phyloP scores from a whole-genome alignment of 2,113 vertebrate genomes.

The Brachyistius frenatus region DNA sequence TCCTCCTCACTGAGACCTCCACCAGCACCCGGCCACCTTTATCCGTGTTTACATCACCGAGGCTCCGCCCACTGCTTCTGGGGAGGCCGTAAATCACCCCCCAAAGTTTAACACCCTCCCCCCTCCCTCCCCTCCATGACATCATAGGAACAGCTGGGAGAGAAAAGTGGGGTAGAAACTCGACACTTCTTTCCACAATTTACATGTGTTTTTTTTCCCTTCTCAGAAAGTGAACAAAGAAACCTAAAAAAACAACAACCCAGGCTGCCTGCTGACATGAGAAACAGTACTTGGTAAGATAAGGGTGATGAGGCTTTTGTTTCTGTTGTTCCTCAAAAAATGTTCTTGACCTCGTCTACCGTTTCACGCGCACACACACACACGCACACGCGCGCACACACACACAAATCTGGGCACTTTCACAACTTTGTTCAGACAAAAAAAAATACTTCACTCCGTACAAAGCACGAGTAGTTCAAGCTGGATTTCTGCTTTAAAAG shows the following conservation, averaged over 20 bases:
- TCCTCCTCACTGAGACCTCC: conserved; percentile 44
- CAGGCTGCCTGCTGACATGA: conserved; percentile 5
- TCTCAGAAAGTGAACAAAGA: conserved; percentile 7
- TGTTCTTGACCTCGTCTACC: background rate
- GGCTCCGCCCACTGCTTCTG: conserved; percentile 22
- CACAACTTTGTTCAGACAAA: background rate
- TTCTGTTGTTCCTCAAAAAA: background rate
- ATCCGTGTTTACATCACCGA: conserved; percentile 70
- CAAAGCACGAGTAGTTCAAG: background rate
- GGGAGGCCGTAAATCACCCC: conserved; percentile 18
- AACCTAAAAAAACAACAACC: background rate
- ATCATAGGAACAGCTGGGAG: conserved; percentile 71
- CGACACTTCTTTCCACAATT: conserved; percentile 26
- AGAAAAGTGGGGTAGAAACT: conserved; percentile 17
- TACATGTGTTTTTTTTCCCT: conserved; percentile 1
- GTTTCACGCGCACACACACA: background rate
- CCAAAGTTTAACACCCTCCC: background rate
- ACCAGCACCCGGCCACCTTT: conserved; percentile 11
- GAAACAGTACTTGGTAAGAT: background rate
- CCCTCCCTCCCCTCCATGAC: conserved; percentile 45
- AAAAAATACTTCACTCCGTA: background rate
- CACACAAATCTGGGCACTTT: background rate
- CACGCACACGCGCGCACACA: background rate
- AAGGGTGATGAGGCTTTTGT: background rate
- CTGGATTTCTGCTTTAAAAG: too few species aligned